Evolutionary conservation across 2,888 invertebrate genomes (phyloP).

Genomic region (Periphyllus acericola): DNA sequence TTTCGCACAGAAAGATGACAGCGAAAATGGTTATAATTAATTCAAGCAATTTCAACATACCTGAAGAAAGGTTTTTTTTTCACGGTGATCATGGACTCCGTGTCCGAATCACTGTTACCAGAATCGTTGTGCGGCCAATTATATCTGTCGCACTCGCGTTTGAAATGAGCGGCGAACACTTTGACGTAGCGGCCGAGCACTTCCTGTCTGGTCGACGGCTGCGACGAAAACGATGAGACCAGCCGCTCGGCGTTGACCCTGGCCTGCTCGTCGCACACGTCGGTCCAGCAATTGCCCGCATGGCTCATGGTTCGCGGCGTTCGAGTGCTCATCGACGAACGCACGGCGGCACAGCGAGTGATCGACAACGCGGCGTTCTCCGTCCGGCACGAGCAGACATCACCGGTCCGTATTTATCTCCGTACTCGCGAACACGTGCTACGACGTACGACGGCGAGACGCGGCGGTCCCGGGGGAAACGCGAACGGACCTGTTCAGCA

Average conservation of each 20-base stretch:
- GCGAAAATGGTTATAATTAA: too few species aligned
- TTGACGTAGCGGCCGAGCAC: constrained; percentile 85
- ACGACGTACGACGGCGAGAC: neutral
- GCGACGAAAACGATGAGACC: constrained; percentile 72
- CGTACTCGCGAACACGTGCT: constrained; percentile 40
- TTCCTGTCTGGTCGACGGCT: constrained; percentile 78
- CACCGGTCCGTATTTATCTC: neutral
- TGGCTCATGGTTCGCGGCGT: constrained; percentile 40
- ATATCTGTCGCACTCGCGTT: constrained; percentile 77
- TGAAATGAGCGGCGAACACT: constrained; percentile 85
- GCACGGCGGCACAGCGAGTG: neutral
- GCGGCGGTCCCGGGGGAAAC: neutral
- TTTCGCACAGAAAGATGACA: too few species aligned
- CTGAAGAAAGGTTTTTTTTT: constrained; percentile 59
- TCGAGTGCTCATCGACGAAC: neutral
- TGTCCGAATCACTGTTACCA: constrained; percentile 67
- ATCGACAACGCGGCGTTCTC: constrained; percentile 4
- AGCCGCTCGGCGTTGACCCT: constrained; percentile 87
- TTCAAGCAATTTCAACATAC: constrained; percentile 6
- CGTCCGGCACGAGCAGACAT: constrained; percentile 9
- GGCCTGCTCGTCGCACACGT: constrained; percentile 89
- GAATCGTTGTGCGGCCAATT: constrained; percentile 68
- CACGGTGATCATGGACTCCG: constrained; percentile 52
- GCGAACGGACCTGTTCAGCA: neutral
- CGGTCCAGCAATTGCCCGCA: constrained; percentile 74